Percentiles rank a stretch among this genome's conserved stretches.
phyloP scores from a whole-genome alignment of 2,888 invertebrate genomes.

The Lumbricus terrestris region DNA sequence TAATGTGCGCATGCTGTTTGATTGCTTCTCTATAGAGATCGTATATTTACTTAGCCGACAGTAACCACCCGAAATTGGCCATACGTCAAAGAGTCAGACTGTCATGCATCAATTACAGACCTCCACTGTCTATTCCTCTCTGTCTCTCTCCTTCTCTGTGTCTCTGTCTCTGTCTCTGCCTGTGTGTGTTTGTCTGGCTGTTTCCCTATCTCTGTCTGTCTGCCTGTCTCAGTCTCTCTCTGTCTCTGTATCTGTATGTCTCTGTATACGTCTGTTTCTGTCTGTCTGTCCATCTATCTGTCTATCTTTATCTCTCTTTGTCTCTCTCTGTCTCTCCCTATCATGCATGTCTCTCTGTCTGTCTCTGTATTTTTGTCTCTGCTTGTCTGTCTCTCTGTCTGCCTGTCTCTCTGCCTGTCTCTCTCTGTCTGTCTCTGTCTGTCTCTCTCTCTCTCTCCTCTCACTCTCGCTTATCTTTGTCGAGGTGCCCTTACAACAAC shows the following conservation, averaged over 20 bases:
- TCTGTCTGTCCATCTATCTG: slow-evolving; percentile 31
- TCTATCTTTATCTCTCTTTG: slow-evolving; percentile 23
- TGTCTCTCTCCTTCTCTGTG: neutral
- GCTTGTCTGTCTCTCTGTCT: too few relatives aligned
- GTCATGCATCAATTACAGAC: neutral
- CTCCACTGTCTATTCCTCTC: neutral
- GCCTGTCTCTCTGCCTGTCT: too few relatives aligned
- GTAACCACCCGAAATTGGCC: neutral
- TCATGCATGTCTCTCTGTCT: too few relatives aligned
- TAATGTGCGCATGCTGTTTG: neutral
- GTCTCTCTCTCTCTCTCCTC: too few relatives aligned
- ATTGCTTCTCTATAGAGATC: neutral
- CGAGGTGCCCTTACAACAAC: too few relatives aligned
- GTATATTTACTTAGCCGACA: neutral
- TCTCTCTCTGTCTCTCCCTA: too few relatives aligned
- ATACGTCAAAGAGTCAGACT: neutral
- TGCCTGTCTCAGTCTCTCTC: slow-evolving; percentile 27
- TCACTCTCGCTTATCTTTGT: too few relatives aligned
- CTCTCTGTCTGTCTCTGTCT: too few relatives aligned
- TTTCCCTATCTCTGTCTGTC: too few relatives aligned
- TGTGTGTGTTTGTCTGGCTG: neutral
- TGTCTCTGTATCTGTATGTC: slow-evolving; percentile 32
- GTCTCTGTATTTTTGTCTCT: too few relatives aligned
- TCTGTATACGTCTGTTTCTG: too few relatives aligned
- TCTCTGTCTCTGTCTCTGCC: slow-evolving; percentile 16